Percentiles rank a stretch among this genome's conserved stretches.
Evolutionary conservation across 92 coral and sea anemone species (phyloP).

Genomic region (Heliopora coerulea): DNA sequence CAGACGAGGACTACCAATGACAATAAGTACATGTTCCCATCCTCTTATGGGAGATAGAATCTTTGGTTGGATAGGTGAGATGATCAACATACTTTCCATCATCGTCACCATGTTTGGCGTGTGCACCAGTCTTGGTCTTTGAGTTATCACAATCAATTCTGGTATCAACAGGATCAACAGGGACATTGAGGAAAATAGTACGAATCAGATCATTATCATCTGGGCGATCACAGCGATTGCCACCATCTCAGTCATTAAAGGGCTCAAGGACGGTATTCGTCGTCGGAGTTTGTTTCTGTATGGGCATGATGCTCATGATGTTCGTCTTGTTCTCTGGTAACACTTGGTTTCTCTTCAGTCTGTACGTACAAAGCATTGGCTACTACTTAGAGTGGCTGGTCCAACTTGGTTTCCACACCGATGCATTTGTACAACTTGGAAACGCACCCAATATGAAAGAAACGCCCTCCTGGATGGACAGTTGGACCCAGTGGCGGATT

Average conservation of each 20-base stretch:
- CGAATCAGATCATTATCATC: constrained; percentile 46
- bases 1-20: constrained; percentile 80
- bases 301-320: constrained; percentile 66
- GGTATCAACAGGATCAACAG: constrained; percentile 54
- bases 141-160: constrained; percentile 76
- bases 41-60: constrained; percentile 81
- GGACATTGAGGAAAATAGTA: constrained; percentile 25
- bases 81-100: constrained; percentile 77
- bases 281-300: constrained; percentile 62
- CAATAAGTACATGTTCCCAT: constrained; percentile 85
- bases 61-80: constrained; percentile 76
- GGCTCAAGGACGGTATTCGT: constrained; percentile 48
- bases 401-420: constrained; percentile 54
- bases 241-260: constrained; percentile 43
- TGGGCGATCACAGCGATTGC: constrained; percentile 46
- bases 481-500: too few relatives aligned
- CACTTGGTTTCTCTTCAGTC: constrained; percentile 66
- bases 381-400: constrained; percentile 44
- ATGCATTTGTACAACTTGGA: constrained; percentile 51
- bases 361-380: constrained; percentile 58
- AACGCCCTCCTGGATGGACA: constrained; percentile 42
- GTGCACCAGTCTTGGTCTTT: constrained; percentile 93
- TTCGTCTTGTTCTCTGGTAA: constrained; percentile 58
- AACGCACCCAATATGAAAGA: constrained; percentile 48
- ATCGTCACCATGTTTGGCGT: constrained; percentile 91